phyloP scores from a whole-genome alignment of 2,888 invertebrate genomes.

The Zygogramma bicolorata region DNA sequence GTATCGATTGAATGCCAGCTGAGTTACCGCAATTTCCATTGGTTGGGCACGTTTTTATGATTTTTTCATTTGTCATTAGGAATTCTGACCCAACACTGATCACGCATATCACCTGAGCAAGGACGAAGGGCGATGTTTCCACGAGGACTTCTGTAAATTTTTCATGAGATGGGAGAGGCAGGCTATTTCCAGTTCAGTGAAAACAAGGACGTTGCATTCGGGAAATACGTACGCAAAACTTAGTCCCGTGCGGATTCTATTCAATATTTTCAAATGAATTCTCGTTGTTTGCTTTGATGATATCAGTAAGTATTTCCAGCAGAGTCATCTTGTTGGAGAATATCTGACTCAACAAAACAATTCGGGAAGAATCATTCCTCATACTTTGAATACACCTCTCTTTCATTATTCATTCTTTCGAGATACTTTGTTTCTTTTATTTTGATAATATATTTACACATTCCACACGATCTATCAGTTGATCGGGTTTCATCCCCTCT shows the following conservation, averaged over 20 bases:
- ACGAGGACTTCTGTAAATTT: background rate
- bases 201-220: background rate
- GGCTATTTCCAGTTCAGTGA: background rate
- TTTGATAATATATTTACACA: no score
- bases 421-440: no score
- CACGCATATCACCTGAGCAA: conserved; percentile 7
- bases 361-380: no score
- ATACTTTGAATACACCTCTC: no score
- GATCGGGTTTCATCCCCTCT: no score
- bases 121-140: background rate
- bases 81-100: conserved; percentile 1
- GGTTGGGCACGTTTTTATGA: background rate
- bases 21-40: background rate
- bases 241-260: background rate
- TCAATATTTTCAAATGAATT: background rate
- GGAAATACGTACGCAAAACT: background rate
- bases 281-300: no score
- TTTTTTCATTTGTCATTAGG: background rate
- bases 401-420: no score
- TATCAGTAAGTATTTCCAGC: no score
- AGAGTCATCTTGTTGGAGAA: no score
- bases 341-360: no score
- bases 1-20: background rate
- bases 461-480: no score
- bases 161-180: conserved; percentile 6